These are phyloP conservation scores for Proterorhinus semilunaris DNA, from an alignment of 2,113 vertebrate genomes.

Conservation along the genomic window DNA sequence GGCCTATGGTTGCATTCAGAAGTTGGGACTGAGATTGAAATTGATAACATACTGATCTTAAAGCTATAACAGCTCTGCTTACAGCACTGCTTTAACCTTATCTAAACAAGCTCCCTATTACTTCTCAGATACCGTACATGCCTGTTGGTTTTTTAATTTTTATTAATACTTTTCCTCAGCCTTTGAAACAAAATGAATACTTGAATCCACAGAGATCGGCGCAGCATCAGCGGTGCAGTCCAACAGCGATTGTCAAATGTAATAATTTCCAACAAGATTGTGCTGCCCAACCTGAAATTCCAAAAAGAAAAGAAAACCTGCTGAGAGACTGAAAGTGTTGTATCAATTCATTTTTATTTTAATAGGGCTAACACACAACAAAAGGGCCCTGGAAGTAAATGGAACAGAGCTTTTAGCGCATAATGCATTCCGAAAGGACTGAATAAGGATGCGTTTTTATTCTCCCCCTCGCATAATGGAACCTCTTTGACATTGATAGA, in stretches of 20 bases:
- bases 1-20: too few relatives aligned
- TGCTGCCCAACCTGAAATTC: background rate
- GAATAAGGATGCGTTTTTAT: background rate
- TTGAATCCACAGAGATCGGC: background rate
- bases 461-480: background rate
- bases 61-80: too few relatives aligned
- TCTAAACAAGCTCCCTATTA: background rate
- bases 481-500: background rate
- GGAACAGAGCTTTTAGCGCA: background rate
- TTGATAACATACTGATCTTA: too few relatives aligned
- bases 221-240: background rate
- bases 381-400: background rate
- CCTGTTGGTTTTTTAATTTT: background rate
- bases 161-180: background rate
- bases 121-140: background rate
- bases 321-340: background rate
- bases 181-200: background rate
- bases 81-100: background rate
- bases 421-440: conserved; percentile 1
- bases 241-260: background rate
- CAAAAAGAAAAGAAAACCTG: background rate
- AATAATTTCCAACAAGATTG: background rate
- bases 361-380: background rate
- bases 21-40: too few relatives aligned
- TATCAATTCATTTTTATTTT: background rate